Conservation (phyloP, 2,113 vertebrate species). For the Apaloderma vittatum region DNA sequence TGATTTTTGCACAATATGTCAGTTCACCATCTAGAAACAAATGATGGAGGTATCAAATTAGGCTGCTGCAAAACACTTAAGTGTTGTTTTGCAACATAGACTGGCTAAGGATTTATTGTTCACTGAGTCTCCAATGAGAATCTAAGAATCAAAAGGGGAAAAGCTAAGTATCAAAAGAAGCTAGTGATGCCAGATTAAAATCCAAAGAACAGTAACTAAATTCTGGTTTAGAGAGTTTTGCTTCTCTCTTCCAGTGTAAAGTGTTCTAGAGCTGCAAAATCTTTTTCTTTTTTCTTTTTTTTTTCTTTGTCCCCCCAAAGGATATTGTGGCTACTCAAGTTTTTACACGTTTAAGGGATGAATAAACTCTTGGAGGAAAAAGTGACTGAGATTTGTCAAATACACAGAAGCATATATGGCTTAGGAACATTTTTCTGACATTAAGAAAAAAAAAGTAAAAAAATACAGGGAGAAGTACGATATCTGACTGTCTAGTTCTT, state of each 20-base stretch:
- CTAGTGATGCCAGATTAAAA: not conserved
- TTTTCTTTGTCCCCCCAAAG: fast-evolving
- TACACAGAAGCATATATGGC: not conserved
- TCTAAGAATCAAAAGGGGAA: not conserved
- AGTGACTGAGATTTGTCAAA: not conserved
- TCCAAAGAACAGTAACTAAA: not conserved
- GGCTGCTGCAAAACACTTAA: not conserved
- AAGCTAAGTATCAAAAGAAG: not conserved
- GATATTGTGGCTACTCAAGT: not conserved
- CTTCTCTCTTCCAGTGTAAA: not conserved
- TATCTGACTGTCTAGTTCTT: not conserved
- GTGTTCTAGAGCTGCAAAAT: not conserved
- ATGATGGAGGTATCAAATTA: not conserved
- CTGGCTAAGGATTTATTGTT: not conserved
- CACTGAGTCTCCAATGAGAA: not conserved
- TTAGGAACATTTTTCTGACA: not conserved
- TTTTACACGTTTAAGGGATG: not conserved
- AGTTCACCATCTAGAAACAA: not conserved
- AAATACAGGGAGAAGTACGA: not conserved
- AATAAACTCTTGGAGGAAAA: not conserved
- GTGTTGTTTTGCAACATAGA: not conserved
- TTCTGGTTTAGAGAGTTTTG: not conserved
- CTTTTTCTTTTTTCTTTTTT: no score
- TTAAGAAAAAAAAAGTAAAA: not conserved
- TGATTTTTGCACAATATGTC: not conserved